Percentiles rank a stretch among this genome's conserved stretches.
Evolutionary conservation across 1,140 invertebrate species (phyloP).

Genomic region (Penaeus japonicus): DNA sequence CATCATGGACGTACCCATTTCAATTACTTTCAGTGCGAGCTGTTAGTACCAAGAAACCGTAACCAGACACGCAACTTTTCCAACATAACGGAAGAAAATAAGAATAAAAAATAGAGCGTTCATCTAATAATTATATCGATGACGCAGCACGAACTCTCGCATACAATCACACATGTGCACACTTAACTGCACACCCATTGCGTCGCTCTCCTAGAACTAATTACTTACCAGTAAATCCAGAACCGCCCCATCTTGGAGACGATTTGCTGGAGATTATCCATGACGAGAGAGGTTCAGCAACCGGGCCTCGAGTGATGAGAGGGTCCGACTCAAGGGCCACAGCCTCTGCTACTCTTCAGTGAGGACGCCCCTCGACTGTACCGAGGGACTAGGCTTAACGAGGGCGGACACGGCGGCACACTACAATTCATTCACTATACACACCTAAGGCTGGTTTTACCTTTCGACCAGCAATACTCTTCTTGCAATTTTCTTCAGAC

Average conservation of each 20-base stretch:
- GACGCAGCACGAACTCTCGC: too few relatives aligned
- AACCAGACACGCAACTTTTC: too few relatives aligned
- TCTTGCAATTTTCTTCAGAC: not conserved
- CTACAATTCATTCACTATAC: too few relatives aligned
- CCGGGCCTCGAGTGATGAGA: not conserved
- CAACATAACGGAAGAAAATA: too few relatives aligned
- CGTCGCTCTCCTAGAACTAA: not conserved
- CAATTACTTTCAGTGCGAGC: too few relatives aligned
- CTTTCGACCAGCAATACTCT: not conserved
- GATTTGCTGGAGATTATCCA: conserved; percentile 38
- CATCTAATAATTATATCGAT: too few relatives aligned
- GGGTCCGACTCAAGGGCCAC: not conserved
- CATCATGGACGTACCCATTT: too few relatives aligned
- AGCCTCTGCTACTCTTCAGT: too few relatives aligned
- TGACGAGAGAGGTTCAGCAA: not conserved
- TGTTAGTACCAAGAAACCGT: too few relatives aligned
- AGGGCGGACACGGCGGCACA: not conserved
- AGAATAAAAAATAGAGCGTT: too few relatives aligned
- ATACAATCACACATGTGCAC: too few relatives aligned
- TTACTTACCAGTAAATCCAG: conserved; percentile 41
- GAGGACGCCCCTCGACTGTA: not conserved
- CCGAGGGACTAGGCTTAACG: not conserved
- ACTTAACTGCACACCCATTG: too few relatives aligned
- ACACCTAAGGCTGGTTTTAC: not conserved
- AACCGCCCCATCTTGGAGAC: conserved; percentile 38